Base-by-base conservation (phyloP, 2,888 invertebrate genomes). In the Chymomyza procnemis region DNA sequence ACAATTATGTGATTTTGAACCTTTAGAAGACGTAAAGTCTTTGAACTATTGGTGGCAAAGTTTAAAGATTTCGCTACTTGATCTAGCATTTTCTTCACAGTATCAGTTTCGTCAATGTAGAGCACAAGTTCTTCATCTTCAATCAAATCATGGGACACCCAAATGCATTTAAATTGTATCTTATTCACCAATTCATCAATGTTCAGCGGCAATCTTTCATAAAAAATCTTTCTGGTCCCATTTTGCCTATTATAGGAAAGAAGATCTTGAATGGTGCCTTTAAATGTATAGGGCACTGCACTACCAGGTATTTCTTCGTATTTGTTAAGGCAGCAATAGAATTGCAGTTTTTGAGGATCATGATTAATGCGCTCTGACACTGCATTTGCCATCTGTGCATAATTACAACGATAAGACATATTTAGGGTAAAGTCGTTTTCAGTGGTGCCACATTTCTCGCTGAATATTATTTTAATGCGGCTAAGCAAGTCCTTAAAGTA, bases 161-260 rank as follows among this genome's bases (percentile, higher is more conserved):
- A 91, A 94, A 96, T 92, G 94, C 93, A 92, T 92, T 96, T 96
- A 91, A 99, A 97, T 91, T 97, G 97, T 91, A 96, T 96, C 92
- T 99, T 98, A 92, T 97, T 97, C 91, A 99, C 99, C 92, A 99
- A 93, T 93, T 99, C 99, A 89, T 96, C 97, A 87, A 99, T 96
- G 92, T 96, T 95, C 92, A 99, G 97, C 91, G 97, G 97, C 91
- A 99, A 94, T 92, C 97, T 96, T 92, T 99, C 98, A 92, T 98
- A 99, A 92, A 96, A 99, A 88, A 99, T 95, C 92, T 97, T 98
- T 92, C 96, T 97, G 86, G 95, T 95, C 90, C 95, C 95, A 76
- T 88, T 83, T 93, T 97, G 96, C 92, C 97, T 98, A 90, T 95
- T 94, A 91, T 95, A 95, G 67, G 95, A 93, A 84, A 98, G 92